Base-by-base conservation (phyloP, 2,888 invertebrate genomes). In the Drosophila anomalipes region DNA sequence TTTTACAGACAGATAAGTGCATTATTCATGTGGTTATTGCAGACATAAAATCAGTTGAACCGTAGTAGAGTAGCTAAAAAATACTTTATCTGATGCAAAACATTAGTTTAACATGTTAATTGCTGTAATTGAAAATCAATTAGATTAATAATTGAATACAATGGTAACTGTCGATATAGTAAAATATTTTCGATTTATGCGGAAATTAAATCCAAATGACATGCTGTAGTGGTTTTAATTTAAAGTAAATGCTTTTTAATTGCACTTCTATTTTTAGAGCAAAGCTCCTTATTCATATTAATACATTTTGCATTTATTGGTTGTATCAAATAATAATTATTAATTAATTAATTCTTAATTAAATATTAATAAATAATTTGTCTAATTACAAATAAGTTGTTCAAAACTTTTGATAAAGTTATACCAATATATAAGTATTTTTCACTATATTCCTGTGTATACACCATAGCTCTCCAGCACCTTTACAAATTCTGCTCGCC, bases 1-100 rank as follows among this genome's bases (percentile, higher is more conserved):
- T 12, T 61, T 62, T 26, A 47, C 57, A 56, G 30, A 26, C 16
- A 58, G 53, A 47, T 65, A 32, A 41, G 33, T 35, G 9, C n/a
- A 35, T 35, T 70, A 41, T 70, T 51, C 22, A 58, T 41, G 33
- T 51, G 35, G 12, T 52, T 30, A 30, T 71, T 51, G 41, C 30
- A 9, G 7, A 49, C 19, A 39, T 28, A 14, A 37, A 12, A 12
- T 37, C n/a, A 19, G 10, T 30, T 33, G 2, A 12, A 26, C 9
- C 14, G 7, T 10, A 32, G 1, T 2, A 19, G 19, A 47, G 19
- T n/a, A 9, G 2, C 7, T 26, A 33, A 9, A 26, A 33, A 19
- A n/a, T n/a, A 28, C 5, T 19, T 14, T 39, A 28, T n/a, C 37
- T 19, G 7, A 10, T 28, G 2, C 3, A 4, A 28, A 26, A 49